Evolutionary conservation across 2,888 invertebrate species (phyloP).

Genomic region (Resseliella maxima): DNA sequence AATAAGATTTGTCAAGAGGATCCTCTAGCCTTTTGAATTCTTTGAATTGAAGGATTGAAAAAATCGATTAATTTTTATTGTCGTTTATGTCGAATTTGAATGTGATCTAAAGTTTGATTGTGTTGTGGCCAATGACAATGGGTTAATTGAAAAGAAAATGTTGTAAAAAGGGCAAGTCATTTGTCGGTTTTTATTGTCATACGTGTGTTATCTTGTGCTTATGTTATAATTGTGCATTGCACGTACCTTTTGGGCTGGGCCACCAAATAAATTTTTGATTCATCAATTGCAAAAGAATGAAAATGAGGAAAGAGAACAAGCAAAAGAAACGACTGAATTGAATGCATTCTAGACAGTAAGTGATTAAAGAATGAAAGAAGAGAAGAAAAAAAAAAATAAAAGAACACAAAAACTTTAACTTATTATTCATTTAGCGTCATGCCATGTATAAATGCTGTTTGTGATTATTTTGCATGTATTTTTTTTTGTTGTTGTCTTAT

Average conservation of each 20-base stretch:
- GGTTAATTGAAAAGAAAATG: slow-evolving; percentile 21
- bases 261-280: slow-evolving; percentile 40
- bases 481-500: not conserved
- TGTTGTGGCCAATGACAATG: slow-evolving; percentile 10
- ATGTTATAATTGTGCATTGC: not conserved
- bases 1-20: slow-evolving; percentile 36
- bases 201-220: not conserved
- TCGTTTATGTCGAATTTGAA: slow-evolving; percentile 33
- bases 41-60: not conserved
- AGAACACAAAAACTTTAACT: not conserved
- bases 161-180: slow-evolving; percentile 42
- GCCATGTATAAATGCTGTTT: slow-evolving; percentile 5
- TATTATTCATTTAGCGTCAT: slow-evolving; percentile 45
- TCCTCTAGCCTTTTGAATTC: slow-evolving; percentile 16
- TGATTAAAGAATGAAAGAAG: not conserved
- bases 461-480: slow-evolving; percentile 1
- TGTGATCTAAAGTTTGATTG: not conserved
- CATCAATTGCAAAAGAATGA: slow-evolving; percentile 31
- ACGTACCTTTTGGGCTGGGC: slow-evolving; percentile 1
- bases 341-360: not conserved
- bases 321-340: not conserved
- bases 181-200: slow-evolving; percentile 10
- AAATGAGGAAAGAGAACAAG: not conserved
- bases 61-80: slow-evolving; percentile 38
- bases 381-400: not conserved